Conservation (phyloP, 2,113 vertebrate genomes). For the Boleophthalmus pectinirostris region DNA sequence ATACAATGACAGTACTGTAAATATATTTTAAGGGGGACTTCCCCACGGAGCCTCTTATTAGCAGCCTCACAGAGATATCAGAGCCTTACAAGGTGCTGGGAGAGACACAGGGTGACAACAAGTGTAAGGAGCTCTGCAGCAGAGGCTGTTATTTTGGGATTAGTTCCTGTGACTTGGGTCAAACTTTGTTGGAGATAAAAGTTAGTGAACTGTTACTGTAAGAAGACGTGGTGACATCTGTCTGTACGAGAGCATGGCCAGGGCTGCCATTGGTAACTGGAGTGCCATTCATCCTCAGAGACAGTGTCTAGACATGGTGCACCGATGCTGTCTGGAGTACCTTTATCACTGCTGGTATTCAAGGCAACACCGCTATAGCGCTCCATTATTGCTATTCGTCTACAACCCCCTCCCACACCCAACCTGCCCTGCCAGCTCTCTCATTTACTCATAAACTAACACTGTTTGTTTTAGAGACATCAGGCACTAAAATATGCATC, state of each 20-base stretch:
- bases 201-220: conserved; percentile 19
- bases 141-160: conserved; percentile 44
- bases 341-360: conserved; percentile 60
- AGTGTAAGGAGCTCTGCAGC: conserved; percentile 26
- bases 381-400: conserved; percentile 53
- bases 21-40: not conserved
- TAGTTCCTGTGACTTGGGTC: conserved; percentile 35
- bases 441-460: conserved; percentile 41
- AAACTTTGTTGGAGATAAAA: conserved; percentile 53
- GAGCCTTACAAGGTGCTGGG: conserved; percentile 25
- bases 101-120: conserved; percentile 7
- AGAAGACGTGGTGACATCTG: conserved; percentile 47
- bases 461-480: conserved; percentile 33
- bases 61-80: conserved; percentile 46
- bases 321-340: conserved; percentile 60
- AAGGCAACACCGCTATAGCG: conserved; percentile 59
- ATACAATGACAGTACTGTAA: conserved; percentile 40
- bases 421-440: conserved; percentile 33
- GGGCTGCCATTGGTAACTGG: conserved; percentile 38
- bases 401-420: conserved; percentile 46
- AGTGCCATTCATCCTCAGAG: conserved; percentile 62
- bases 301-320: conserved; percentile 69
- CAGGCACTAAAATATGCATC: conserved; percentile 37
- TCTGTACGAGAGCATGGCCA: conserved; percentile 55
- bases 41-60: not conserved